Conservation (phyloP, 2,797 vertebrate species). For the Spatula clypeata region DNA sequence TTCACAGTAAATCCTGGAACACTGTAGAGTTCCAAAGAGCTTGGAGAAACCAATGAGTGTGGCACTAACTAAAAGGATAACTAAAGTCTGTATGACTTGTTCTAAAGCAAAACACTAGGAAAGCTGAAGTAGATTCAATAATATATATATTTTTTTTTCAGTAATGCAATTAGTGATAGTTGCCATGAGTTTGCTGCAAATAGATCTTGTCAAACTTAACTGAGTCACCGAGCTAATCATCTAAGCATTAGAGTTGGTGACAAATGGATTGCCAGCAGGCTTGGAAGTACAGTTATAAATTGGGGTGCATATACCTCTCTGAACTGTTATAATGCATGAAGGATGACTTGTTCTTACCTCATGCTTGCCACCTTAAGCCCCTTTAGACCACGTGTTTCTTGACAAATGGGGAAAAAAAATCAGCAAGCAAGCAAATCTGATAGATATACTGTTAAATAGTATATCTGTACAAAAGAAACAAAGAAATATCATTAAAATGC, state of each 20-base stretch:
- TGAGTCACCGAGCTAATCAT: background rate
- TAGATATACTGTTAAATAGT: background rate
- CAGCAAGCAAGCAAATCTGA: background rate
- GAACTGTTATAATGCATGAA: background rate
- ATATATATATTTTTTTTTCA: background rate
- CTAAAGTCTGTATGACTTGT: background rate
- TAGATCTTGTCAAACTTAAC: background rate
- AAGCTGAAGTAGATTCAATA: background rate
- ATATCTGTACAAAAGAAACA: background rate
- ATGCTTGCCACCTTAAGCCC: no score
- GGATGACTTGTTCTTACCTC: background rate
- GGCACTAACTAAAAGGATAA: background rate
- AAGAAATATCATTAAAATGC: background rate
- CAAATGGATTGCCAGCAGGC: background rate
- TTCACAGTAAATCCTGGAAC: background rate
- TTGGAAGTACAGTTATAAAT: background rate
- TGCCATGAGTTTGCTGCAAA: background rate
- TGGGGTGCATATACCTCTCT: background rate
- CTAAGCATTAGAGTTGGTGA: background rate
- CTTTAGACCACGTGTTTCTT: background rate
- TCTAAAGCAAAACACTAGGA: background rate
- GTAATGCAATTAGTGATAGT: background rate
- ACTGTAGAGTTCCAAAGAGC: background rate
- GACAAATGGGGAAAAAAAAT: background rate
- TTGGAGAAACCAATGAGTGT: background rate